These are phyloP conservation scores for Keiferia lycopersicella DNA, from an alignment of 2,888 invertebrate genomes.

Conservation along the genomic window DNA sequence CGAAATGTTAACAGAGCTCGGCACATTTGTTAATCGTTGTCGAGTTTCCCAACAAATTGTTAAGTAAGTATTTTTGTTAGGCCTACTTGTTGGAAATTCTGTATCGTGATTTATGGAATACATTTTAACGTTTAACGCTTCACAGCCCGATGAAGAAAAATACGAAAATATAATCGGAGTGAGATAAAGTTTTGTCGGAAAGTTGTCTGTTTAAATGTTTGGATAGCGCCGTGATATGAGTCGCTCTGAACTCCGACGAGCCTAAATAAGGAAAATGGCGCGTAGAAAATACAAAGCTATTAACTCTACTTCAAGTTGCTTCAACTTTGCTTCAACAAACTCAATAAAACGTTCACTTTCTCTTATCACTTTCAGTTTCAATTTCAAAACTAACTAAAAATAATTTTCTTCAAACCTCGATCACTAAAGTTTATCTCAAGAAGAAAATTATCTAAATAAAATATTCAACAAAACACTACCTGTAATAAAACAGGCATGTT, in stretches of 20 bases:
- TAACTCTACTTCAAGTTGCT: slow-evolving; percentile 16
- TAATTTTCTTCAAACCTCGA: too few relatives aligned
- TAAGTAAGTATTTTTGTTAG: slow-evolving; percentile 71
- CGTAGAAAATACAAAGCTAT: slow-evolving; percentile 18
- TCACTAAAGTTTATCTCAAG: too few relatives aligned
- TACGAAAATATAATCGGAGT: slow-evolving; percentile 61
- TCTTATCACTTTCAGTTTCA: neutral
- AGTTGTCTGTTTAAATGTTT: slow-evolving; percentile 56
- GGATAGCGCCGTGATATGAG: slow-evolving; percentile 54
- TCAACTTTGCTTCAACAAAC: slow-evolving; percentile 7
- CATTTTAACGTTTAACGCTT: slow-evolving; percentile 61
- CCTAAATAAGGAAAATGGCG: slow-evolving; percentile 17
- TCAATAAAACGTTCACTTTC: slow-evolving; percentile 8
- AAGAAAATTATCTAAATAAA: too few relatives aligned
- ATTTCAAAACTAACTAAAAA: neutral
- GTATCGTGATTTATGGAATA: slow-evolving; percentile 72
- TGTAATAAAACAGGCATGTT: neutral
- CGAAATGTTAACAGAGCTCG: slow-evolving; percentile 45
- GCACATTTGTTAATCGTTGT: slow-evolving; percentile 62
- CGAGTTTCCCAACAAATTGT: slow-evolving; percentile 51
- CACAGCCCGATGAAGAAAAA: slow-evolving; percentile 61
- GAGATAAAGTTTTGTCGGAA: slow-evolving; percentile 52
- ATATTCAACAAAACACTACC: neutral
- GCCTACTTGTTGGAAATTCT: slow-evolving; percentile 58
- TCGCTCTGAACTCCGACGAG: slow-evolving; percentile 16